phyloP scores from a whole-genome alignment of 2,113 vertebrate species.

The Paedocypris sp. region DNA sequence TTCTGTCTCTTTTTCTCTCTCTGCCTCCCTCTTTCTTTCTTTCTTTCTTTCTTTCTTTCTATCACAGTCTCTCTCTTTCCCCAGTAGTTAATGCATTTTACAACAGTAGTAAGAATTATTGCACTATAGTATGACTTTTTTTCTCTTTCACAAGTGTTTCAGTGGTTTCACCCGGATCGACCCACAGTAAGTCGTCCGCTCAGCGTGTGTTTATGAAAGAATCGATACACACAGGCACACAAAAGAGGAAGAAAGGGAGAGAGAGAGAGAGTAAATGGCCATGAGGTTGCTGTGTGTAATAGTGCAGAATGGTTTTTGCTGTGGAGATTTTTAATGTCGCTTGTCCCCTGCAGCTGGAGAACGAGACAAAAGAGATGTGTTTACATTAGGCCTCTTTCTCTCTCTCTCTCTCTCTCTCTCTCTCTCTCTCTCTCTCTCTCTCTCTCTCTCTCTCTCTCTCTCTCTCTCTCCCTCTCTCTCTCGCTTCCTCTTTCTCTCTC shows the following conservation, averaged over 20 bases:
- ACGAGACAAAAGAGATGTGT: not conserved
- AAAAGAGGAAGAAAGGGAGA: no score
- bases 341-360: not conserved
- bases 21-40: no score
- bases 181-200: not conserved
- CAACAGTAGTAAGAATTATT: no score
- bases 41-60: no score
- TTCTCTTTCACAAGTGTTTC: not conserved
- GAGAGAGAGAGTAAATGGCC: not conserved
- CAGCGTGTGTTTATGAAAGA: not conserved
- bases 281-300: not conserved
- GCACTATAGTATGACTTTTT: not conserved
- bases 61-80: no score
- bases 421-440: not conserved
- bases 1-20: no score
- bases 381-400: no score
- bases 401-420: no score
- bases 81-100: no score
- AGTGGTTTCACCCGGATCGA: not conserved
- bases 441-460: no score
- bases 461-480: no score
- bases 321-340: conserved; percentile 3
- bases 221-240: not conserved
- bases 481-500: no score
- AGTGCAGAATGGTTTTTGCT: not conserved